Evolutionary conservation across 2,888 invertebrate genomes (phyloP).

Genomic region (Norana najaformis): DNA sequence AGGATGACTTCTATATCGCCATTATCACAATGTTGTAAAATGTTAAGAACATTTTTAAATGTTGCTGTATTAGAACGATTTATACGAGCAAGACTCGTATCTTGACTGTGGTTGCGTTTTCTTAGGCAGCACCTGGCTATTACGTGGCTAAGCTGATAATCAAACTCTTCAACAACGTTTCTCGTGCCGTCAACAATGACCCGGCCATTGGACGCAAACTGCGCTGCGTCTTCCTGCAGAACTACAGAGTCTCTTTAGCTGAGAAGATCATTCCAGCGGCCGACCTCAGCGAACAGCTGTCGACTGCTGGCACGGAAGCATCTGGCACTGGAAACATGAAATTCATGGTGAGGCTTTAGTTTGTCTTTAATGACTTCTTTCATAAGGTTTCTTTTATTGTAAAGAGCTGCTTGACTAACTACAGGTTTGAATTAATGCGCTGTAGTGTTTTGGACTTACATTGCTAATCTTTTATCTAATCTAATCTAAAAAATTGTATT

Average conservation of each 20-base stretch:
- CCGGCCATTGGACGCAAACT: conserved; percentile 93
- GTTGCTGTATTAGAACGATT: neutral
- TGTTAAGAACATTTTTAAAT: no score
- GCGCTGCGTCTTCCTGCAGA: conserved; percentile 87
- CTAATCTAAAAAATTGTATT: no score
- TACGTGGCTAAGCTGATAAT: conserved; percentile 98
- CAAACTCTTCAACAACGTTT: conserved; percentile 90
- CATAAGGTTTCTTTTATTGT: no score
- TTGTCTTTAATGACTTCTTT: neutral
- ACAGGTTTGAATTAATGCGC: no score
- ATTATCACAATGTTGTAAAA: no score
- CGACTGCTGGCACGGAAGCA: conserved; percentile 98
- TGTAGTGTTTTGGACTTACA: no score
- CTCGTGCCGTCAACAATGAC: conserved; percentile 94
- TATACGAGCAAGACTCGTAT: neutral
- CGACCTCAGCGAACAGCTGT: conserved; percentile 97
- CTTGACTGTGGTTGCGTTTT: neutral
- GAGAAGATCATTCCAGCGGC: conserved; percentile 98
- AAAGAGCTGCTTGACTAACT: no score
- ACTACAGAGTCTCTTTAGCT: conserved; percentile 95
- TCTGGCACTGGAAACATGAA: conserved; percentile 99
- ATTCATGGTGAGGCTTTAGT: conserved; percentile 73
- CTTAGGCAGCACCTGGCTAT: conserved; percentile 92
- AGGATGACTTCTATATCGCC: no score
- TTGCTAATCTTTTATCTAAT: no score